Conservation (phyloP, 2,888 invertebrate species). For the Cepaea hortensis region DNA sequence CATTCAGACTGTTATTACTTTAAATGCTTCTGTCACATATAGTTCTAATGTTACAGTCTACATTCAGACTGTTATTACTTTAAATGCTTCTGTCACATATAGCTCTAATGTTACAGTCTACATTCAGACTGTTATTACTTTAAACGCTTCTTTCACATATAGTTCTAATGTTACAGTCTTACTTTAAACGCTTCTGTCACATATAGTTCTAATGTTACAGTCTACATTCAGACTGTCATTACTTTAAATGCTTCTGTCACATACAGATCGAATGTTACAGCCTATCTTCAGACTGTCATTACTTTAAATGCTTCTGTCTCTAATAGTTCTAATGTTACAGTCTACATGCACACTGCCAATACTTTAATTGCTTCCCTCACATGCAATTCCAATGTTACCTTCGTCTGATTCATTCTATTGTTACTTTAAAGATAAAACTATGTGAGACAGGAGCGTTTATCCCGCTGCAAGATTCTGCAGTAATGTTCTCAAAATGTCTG, state of each 20-base stretch:
- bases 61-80: neutral
- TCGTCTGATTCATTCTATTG: no score
- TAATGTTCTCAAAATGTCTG: no score
- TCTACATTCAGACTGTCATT: neutral
- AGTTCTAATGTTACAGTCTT: neutral
- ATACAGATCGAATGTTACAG: neutral
- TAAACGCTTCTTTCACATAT: no score
- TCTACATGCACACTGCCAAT: neutral
- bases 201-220: neutral
- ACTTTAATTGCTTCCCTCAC: neutral
- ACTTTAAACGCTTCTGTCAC: neutral
- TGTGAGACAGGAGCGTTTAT: no score
- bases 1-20: neutral
- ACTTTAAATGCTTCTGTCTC: neutral
- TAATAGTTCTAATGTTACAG: neutral
- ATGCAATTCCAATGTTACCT: no score
- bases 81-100: neutral
- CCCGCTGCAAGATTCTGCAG: no score
- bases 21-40: neutral
- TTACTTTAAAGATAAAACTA: no score
- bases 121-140: no score
- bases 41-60: neutral
- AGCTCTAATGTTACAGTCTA: no score
- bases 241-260: neutral
- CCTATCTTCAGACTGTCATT: neutral